Conservation (phyloP, 2,888 invertebrate genomes). For the Megaustenia siamemsis region DNA sequence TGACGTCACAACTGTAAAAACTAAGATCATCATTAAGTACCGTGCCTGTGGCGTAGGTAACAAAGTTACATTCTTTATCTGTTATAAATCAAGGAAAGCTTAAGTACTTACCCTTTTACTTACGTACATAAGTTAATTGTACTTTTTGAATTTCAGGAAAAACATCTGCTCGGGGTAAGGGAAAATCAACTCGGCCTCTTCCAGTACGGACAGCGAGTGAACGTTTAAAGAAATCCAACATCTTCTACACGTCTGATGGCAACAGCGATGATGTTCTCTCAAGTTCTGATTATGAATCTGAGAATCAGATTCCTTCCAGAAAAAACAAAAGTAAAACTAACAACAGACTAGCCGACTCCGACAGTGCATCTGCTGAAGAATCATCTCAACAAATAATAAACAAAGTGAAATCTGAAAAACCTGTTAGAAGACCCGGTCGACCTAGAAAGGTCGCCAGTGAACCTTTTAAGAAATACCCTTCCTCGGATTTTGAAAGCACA, state of each 20-base stretch:
- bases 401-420: neutral
- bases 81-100: too few species aligned
- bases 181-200: conserved; percentile 28
- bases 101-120: too few species aligned
- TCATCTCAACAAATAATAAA: neutral
- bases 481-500: conserved; percentile 20
- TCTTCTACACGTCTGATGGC: conserved; percentile 53
- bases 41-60: too few species aligned
- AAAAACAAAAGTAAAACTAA: neutral
- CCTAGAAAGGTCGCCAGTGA: neutral
- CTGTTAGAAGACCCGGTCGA: neutral
- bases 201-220: conserved; percentile 37
- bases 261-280: conserved; percentile 47
- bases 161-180: conserved; percentile 35
- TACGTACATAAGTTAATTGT: too few species aligned
- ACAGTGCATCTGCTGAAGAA: neutral
- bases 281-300: conserved; percentile 17
- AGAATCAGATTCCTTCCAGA: neutral
- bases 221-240: conserved; percentile 56
- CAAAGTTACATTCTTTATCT: too few species aligned
- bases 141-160: conserved; percentile 35
- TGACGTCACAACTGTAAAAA: too few species aligned
- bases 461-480: conserved; percentile 14
- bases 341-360: neutral
- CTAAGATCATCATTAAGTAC: too few species aligned